Evolutionary conservation across 1,140 invertebrate species (phyloP).

Genomic region (Leptopilina clavipes): DNA sequence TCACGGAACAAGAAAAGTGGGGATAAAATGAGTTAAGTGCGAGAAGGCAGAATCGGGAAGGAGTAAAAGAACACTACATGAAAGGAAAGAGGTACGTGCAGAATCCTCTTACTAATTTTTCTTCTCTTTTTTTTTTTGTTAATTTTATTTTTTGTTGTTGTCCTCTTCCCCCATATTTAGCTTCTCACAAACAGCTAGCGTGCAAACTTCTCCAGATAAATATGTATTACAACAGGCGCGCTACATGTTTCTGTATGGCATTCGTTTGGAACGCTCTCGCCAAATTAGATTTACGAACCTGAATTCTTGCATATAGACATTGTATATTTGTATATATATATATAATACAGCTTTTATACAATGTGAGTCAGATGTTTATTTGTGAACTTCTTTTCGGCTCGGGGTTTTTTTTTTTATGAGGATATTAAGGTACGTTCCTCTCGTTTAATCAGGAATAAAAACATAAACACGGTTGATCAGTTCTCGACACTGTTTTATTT

Average conservation of each 20-base stretch:
- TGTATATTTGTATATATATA: neutral
- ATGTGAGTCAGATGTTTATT: slow-evolving; percentile 19
- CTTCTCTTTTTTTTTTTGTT: neutral
- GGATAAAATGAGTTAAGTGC: neutral
- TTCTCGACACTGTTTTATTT: neutral
- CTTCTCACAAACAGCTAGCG: slow-evolving; percentile 40
- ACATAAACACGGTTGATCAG: neutral
- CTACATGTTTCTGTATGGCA: slow-evolving; percentile 41
- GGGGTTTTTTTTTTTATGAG: neutral
- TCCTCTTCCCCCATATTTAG: neutral
- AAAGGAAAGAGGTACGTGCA: neutral
- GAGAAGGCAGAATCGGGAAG: neutral
- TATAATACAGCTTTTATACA: slow-evolving; percentile 3
- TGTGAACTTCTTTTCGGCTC: slow-evolving; percentile 4
- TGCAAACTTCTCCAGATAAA: slow-evolving; percentile 42
- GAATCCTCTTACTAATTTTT: slow-evolving; percentile 11
- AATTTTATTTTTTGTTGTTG: neutral
- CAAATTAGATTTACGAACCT: slow-evolving; percentile 16
- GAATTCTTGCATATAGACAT: slow-evolving; percentile 10
- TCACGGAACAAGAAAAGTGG: neutral
- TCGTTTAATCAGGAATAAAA: slow-evolving; percentile 4
- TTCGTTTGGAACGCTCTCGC: slow-evolving; percentile 39
- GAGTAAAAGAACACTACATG: neutral
- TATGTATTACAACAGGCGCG: slow-evolving; percentile 36
- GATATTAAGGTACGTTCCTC: neutral